Conservation (phyloP, 2,797 vertebrate genomes). For the Microhierax caerulescens region DNA sequence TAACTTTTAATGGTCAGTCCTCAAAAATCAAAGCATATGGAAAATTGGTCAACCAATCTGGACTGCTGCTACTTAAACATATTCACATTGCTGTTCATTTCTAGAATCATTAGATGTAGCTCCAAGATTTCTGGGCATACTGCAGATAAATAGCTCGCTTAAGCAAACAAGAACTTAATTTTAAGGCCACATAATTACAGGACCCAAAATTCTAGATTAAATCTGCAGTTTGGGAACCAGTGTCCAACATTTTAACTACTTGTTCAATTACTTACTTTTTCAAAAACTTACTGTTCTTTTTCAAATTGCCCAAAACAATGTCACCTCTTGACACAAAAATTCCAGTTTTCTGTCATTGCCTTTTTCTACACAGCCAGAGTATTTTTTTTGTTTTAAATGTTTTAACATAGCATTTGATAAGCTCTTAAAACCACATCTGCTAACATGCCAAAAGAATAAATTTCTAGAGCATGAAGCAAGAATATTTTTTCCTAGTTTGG, state of each 20-base stretch:
- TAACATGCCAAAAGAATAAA: conserved; percentile 18
- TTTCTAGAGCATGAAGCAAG: conserved; percentile 13
- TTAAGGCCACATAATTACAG: not conserved
- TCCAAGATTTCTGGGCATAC: not conserved
- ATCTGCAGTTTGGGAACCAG: not conserved
- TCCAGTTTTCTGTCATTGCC: not conserved
- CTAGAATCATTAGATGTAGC: not conserved
- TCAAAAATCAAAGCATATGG: not conserved
- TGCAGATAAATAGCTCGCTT: not conserved
- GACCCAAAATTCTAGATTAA: not conserved
- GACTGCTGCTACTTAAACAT: not conserved
- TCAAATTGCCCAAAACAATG: not conserved
- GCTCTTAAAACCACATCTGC: not conserved
- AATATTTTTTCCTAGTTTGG: not conserved
- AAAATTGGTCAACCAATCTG: not conserved
- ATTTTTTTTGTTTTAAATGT: not conserved
- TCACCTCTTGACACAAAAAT: not conserved
- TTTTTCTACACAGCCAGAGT: not conserved
- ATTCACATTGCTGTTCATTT: not conserved
- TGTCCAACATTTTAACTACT: not conserved
- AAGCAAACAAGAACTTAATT: not conserved
- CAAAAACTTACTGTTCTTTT: not conserved
- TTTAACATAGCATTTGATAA: not conserved
- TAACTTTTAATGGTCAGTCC: not conserved
- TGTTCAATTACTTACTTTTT: not conserved